Evolutionary conservation across 2,888 invertebrate genomes (phyloP), one percentile per base, ranked within the genome.

Genomic region (Ennomos erosarius): DNA sequence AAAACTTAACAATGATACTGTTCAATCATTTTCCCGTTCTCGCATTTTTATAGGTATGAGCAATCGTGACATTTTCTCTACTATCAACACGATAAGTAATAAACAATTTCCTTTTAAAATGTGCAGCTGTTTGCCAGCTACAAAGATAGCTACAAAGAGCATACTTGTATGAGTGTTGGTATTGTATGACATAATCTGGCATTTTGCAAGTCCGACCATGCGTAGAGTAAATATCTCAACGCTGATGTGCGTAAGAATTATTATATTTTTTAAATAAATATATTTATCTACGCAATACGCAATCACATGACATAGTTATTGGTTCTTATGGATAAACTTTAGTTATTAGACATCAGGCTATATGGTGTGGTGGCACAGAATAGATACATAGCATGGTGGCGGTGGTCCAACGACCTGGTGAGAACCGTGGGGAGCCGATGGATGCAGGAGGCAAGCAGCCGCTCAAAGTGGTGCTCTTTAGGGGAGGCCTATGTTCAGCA

Each of bases 201-300:
- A 42, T 51, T 44, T 36, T 38, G 35, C 44, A 58, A 40, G 45
- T 55, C 59, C 59, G 50, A 53, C 16, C 63, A 59, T 55, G 64
- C 46, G 59, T 51, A 39, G 12, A 43, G 53, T 26, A 59, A 59
- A 53, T 56, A 42, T 13, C 16, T 40, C 33, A 26, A 35, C 36
- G 33, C 34, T 51, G 42, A 60, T 3, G 33, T 40, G 52, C 58
- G 64, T 60, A 58, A 46, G 60, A 64, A 64, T n/a, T 16, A 48
- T 46, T 42, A 57, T 43, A 10, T 35, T 38, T 50, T 59, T 42
- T 38, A 26, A 51, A 39, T 38, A 55, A 55, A 59, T 51, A 47
- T 38, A 13, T n/a, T n/a, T n/a, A n/a, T n/a, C n/a, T n/a, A n/a
- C n/a, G n/a, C n/a, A n/a, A n/a, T 44, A 10, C 10, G 37, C 10